phyloP scores from a whole-genome alignment of 2,797 vertebrate genomes.

The Oreochromis grahami region DNA sequence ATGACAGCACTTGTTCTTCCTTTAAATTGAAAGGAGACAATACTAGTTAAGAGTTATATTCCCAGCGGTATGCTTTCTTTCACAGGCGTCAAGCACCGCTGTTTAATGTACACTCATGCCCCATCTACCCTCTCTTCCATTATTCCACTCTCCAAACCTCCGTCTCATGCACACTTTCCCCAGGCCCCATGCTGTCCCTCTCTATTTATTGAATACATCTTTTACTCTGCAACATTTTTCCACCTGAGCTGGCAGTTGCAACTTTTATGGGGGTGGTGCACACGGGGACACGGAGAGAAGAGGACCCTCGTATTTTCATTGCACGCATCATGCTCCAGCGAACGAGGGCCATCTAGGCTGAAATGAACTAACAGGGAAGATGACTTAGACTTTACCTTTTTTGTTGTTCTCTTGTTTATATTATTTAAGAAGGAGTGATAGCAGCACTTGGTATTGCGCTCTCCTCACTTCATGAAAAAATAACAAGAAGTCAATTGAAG shows the following conservation, averaged over 20 bases:
- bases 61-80: conserved; percentile 89
- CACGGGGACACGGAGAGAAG: conserved; percentile 53
- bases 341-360: conserved; percentile 83
- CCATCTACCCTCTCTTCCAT: conserved; percentile 96
- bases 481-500: conserved; percentile 87
- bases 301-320: conserved; percentile 65
- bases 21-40: conserved; percentile 85
- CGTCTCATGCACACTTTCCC: conserved; percentile 94
- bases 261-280: conserved; percentile 87
- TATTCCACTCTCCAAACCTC: conserved; percentile 93
- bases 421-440: conserved; percentile 82
- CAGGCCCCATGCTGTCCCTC: conserved; percentile 94
- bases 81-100: conserved; percentile 90
- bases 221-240: conserved; percentile 96
- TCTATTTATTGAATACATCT: conserved; percentile 99
- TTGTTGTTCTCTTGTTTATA: conserved; percentile 69
- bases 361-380: conserved; percentile 93
- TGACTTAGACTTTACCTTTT: conserved; percentile 72
- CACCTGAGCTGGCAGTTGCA: conserved; percentile 98
- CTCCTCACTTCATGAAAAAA: conserved; percentile 93
- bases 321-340: conserved; percentile 79
- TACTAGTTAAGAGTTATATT: conserved; percentile 98
- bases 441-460: conserved; percentile 82
- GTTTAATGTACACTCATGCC: conserved; percentile 99
- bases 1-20: conserved; percentile 76